Evolutionary conservation across 1,140 invertebrate genomes (phyloP), one percentile per base, ranked within the genome.

Genomic region (Ladona fulva): DNA sequence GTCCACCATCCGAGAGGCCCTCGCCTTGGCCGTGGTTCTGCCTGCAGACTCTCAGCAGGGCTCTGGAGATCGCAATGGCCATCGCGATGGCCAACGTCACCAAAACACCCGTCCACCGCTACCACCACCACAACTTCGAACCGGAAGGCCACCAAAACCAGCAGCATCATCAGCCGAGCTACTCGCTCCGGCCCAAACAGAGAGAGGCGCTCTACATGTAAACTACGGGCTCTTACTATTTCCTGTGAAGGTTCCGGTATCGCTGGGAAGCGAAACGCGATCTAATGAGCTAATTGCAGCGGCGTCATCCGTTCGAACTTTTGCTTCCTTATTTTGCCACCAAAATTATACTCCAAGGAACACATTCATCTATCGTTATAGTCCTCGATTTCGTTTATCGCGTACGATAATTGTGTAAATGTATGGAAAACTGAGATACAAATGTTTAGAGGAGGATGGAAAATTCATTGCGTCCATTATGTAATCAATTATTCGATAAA

Each of bases 51-150:
- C 25, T 89, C 0, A 87, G 85, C 78, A 84, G 89, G 59, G 81
- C 81, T 24, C 79, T 88, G 12, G 89, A 90, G 82, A 82, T 90
- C 19, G 83, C 84, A 25, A 89, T 89, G 87, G 88, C 87, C 14
- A 88, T 85, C 77, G 85, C 87, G 3, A 88, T 90, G 86, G 89
- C 89, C 14, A 89, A 88, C 81, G 87, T 90, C 78, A 89, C 88
- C n/a, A 89, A 89, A 75, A 88, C 90, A 79, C 87, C 89, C 0
- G 87, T 88, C 16, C 85, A 86, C 12, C 88, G 87, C 80, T 82
- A 82, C 76, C 88, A 87, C 25, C 84, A 86, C 37, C 87, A 88
- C 80, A 66, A 66, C 52, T 66, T 66, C 52, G 52, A 66, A 22
- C 52, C 52, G 3, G 52, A 66, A 22, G 86, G 87, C 77, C 86